phyloP scores from a whole-genome alignment of 2,113 vertebrate species.

The Tetrax tetrax region DNA sequence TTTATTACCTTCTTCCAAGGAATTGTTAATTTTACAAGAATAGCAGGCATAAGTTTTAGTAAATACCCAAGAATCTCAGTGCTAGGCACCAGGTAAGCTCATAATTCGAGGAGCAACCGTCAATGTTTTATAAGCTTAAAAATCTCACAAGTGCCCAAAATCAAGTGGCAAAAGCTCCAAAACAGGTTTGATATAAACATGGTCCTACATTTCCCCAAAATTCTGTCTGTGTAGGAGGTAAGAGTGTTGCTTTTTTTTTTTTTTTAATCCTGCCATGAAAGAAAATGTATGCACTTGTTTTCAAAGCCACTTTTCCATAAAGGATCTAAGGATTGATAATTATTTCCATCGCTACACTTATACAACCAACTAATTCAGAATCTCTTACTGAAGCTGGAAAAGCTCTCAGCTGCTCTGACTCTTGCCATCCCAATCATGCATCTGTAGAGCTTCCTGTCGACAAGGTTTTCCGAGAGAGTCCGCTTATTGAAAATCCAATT shows the following conservation, averaged over 20 bases:
- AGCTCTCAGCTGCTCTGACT: neutral
- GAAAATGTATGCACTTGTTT: neutral
- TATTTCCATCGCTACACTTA: neutral
- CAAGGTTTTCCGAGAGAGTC: neutral
- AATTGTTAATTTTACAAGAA: neutral
- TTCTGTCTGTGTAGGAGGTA: neutral
- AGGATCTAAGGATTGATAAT: neutral
- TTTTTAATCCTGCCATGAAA: neutral
- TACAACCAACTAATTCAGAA: neutral
- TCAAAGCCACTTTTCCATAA: neutral
- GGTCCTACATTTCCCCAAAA: neutral
- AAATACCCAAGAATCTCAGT: neutral
- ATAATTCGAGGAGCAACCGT: neutral
- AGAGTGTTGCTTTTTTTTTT: neutral
- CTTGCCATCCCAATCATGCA: neutral
- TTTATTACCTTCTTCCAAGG: constrained; percentile 3
- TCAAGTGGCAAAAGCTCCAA: neutral
- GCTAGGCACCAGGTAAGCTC: neutral
- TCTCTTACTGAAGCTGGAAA: neutral
- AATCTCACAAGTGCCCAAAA: neutral
- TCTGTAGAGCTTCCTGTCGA: neutral
- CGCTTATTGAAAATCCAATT: neutral
- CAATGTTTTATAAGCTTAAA: neutral
- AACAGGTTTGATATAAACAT: neutral
- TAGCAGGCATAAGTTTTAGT: neutral